phyloP scores from a whole-genome alignment of 1,140 invertebrate species.

The Caenorhabditis remanei region DNA sequence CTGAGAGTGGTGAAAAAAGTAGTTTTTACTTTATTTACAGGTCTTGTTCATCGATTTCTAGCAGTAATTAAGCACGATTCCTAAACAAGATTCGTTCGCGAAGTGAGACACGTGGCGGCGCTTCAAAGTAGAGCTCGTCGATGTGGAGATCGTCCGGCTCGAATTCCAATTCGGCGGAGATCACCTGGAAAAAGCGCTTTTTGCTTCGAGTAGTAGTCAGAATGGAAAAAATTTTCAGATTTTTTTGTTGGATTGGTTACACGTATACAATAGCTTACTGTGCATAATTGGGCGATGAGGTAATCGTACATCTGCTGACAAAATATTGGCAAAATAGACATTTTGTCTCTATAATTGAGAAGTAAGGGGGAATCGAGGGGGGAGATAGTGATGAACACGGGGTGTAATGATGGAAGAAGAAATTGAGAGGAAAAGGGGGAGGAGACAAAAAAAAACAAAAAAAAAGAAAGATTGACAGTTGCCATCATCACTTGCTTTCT shows the following conservation, averaged over 20 bases:
- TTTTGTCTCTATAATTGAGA: neutral
- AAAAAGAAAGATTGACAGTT: slow-evolving; percentile 9
- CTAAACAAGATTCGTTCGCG: slow-evolving; percentile 11
- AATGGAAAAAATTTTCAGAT: no score
- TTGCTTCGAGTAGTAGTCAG: no score
- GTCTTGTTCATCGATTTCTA: neutral
- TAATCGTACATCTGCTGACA: slow-evolving; percentile 42
- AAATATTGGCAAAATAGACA: slow-evolving; percentile 47
- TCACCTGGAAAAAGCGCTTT: slow-evolving; percentile 13
- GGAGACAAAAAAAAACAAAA: neutral
- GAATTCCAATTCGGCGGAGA: slow-evolving; percentile 55
- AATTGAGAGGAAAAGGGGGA: neutral
- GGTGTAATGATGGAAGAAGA: neutral
- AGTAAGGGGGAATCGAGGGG: neutral
- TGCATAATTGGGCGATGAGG: slow-evolving; percentile 7
- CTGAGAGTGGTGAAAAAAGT: no score
- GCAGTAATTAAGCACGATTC: slow-evolving; percentile 7
- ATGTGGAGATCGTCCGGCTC: slow-evolving; percentile 51
- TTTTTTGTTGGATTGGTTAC: neutral
- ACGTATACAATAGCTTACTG: slow-evolving; percentile 40
- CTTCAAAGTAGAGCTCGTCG: slow-evolving; percentile 52
- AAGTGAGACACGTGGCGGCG: slow-evolving; percentile 4
- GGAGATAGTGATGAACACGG: neutral
- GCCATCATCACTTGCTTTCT: neutral
- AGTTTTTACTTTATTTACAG: no score